Base-by-base conservation (phyloP, 2,888 invertebrate genomes). In the Drosophila mimetica region DNA sequence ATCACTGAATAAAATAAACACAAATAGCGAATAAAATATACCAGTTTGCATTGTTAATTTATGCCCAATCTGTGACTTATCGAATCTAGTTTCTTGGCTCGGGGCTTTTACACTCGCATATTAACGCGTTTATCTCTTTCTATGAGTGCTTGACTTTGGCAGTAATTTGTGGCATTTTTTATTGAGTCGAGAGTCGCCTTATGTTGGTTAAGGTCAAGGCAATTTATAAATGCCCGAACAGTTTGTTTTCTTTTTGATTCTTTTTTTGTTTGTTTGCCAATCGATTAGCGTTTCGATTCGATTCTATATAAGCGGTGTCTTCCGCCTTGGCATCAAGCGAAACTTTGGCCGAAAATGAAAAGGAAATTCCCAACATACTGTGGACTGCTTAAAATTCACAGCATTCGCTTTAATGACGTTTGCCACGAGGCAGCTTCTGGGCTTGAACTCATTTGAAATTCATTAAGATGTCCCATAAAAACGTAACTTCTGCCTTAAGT, bases 191-290 rank as follows among this genome's bases (percentile, higher is more conserved):
- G 42, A 66, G 47, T 47, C 54, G 55, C 52, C 52, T 74, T 74
- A 73, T 75, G 75, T 73, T 75, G 73, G 73, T 73, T 73, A 73
- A 73, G 73, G 73, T 73, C 73, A 73, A 75, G 55, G 71, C 71
- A 53, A 73, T 61, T 52, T 52, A 48, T 42, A 64, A 39, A 51
- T 25, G 50, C 30, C 37, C 36, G 2, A 51, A 25, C 51, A 34
- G 4, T 16, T 48, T 8, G 36, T 53, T 36, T 53, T 36, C 34
- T 11, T 36, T 39, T 20, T 37, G 36, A 18, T 11, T 48, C 16
- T 25, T 5, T 20, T 16, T 46, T 20, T 41, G 41, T 18, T 13
- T 13, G 22, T 8, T 53, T 30, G 16, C 13, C 16, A 14, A 5
- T 20, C 57, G 25, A 53, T 55, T 16, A 37, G 20, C 9, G 14